Evolutionary conservation across 2,797 vertebrate species (phyloP).

Genomic region (Typhlichthys eigenmanni): DNA sequence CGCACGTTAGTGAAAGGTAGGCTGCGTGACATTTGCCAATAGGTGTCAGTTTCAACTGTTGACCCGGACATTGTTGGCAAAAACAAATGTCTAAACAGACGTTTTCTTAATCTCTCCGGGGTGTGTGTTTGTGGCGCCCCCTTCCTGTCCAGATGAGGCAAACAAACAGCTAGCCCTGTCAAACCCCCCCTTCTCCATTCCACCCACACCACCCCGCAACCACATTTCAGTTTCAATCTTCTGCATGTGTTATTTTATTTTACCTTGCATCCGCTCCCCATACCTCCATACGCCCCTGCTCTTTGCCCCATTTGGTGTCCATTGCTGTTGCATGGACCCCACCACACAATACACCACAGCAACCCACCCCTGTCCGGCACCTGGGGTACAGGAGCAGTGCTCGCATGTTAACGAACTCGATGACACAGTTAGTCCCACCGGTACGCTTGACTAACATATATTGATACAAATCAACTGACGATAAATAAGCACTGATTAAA

Average conservation of each 20-base stretch:
- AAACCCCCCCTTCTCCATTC: neutral
- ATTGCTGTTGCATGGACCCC: constrained; percentile 78
- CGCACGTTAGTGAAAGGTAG: constrained; percentile 4
- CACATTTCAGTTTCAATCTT: constrained; percentile 63
- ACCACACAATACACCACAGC: constrained; percentile 61
- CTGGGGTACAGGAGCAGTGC: constrained; percentile 44
- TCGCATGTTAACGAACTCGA: constrained; percentile 84
- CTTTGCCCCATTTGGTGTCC: constrained; percentile 78
- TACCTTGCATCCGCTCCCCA: constrained; percentile 67
- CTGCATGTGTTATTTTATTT: constrained; percentile 73
- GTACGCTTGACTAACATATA: constrained; percentile 79
- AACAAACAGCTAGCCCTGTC: constrained; percentile 2
- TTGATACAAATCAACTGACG: constrained; percentile 82
- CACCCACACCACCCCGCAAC: constrained; percentile 22
- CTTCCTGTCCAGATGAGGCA: no score
- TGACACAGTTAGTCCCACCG: constrained; percentile 83
- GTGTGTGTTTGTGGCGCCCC: constrained; percentile 22
- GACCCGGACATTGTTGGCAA: constrained; percentile 12
- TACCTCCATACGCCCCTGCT: neutral
- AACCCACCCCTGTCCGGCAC: constrained; percentile 49
- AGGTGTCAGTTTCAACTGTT: constrained; percentile 11
- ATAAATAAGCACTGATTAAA: neutral
- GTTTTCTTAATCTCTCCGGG: constrained; percentile 38
- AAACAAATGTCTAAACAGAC: constrained; percentile 4
- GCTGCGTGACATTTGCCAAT: constrained; percentile 12